These are phyloP conservation scores for Choloepus hoffmanni DNA, from an alignment of 2,113 vertebrate genomes.

Conservation along the genomic window DNA sequence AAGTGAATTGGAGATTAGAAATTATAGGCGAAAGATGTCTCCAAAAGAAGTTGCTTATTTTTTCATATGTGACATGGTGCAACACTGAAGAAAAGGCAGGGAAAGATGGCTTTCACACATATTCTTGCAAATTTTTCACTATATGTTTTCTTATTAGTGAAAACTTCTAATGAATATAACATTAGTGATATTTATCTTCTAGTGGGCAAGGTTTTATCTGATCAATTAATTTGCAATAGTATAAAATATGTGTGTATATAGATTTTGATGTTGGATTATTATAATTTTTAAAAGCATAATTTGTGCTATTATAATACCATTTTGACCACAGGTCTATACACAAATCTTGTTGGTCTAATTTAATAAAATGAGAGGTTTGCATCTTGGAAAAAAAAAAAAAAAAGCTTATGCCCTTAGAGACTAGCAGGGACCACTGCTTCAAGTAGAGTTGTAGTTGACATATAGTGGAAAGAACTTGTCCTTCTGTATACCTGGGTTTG, in stretches of 20 bases:
- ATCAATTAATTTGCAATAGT: conserved; percentile 8
- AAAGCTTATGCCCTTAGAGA: background rate
- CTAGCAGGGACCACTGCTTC: background rate
- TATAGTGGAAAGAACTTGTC: background rate
- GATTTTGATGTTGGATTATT: background rate
- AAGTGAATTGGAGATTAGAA: conserved; percentile 42
- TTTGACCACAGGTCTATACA: background rate
- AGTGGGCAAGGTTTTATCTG: background rate
- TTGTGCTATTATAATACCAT: background rate
- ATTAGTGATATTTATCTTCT: background rate
- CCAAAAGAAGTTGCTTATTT: background rate
- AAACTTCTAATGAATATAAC: background rate
- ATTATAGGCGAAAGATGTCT: background rate
- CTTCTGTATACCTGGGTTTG: background rate
- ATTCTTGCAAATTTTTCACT: background rate
- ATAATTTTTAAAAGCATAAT: background rate
- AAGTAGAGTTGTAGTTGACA: background rate
- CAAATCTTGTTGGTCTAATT: background rate
- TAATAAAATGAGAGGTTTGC: background rate
- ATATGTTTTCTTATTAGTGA: background rate
- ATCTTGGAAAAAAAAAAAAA: background rate
- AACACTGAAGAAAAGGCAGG: background rate
- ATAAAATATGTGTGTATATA: background rate
- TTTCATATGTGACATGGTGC: background rate
- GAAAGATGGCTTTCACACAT: background rate